Evolutionary conservation across 2,113 vertebrate genomes (phyloP).

Genomic region (Malurus alboscapulatus): DNA sequence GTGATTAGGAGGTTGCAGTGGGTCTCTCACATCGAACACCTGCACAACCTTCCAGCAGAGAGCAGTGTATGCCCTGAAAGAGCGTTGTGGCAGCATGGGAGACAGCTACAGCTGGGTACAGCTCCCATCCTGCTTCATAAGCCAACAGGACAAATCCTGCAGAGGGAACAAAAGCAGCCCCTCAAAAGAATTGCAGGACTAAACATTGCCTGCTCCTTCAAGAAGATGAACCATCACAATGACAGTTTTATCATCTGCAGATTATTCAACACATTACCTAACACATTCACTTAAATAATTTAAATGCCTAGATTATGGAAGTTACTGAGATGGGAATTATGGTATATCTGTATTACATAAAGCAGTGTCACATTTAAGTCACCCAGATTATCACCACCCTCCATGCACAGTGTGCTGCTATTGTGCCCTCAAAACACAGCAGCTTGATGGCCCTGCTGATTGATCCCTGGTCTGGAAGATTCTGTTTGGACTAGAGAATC

Average conservation of each 20-base stretch:
- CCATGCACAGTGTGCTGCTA: not conserved
- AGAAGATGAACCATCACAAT: not conserved
- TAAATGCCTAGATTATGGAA: not conserved
- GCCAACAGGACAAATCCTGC: not conserved
- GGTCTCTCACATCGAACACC: not conserved
- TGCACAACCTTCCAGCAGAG: constrained; percentile 38
- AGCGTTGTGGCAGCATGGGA: not conserved
- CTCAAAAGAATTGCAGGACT: not conserved
- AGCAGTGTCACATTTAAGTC: not conserved
- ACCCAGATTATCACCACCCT: not conserved
- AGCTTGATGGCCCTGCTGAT: not conserved
- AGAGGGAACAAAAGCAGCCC: not conserved
- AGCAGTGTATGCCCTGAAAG: constrained; percentile 36
- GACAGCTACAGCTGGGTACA: not conserved
- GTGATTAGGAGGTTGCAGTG: not conserved
- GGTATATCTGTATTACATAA: not conserved
- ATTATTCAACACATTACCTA: not conserved
- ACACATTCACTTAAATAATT: not conserved
- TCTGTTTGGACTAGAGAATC: not conserved
- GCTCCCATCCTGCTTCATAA: not conserved
- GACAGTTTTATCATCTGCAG: not conserved
- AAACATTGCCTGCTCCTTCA: not conserved
- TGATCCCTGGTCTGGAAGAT: not conserved
- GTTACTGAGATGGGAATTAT: not conserved
- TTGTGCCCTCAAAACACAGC: not conserved